Conservation (phyloP, 1,140 invertebrate genomes). For the Bombus pascuorum region DNA sequence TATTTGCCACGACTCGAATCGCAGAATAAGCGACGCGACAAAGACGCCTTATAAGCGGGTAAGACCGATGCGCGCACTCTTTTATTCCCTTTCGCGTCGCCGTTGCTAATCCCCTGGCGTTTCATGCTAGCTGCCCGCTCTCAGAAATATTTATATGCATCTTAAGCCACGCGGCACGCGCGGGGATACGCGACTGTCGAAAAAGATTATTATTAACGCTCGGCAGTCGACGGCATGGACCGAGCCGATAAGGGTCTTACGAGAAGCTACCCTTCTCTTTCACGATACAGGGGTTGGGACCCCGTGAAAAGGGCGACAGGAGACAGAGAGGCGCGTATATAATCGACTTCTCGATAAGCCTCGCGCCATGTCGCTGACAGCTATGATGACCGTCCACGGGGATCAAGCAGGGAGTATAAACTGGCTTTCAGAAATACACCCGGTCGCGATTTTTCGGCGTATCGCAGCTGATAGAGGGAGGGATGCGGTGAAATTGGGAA, state of each 20-base stretch:
- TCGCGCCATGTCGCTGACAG: constrained; percentile 42
- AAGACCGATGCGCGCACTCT: constrained; percentile 58
- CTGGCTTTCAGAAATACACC: neutral
- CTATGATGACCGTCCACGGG: constrained; percentile 56
- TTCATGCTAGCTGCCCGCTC: constrained; percentile 57
- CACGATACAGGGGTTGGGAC: constrained; percentile 32
- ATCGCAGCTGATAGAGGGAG: neutral
- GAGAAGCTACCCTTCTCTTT: constrained; percentile 34
- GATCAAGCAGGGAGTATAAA: constrained; percentile 32
- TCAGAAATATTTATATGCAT: constrained; percentile 72
- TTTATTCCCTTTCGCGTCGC: constrained; percentile 7
- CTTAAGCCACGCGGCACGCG: constrained; percentile 56
- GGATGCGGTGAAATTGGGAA: neutral
- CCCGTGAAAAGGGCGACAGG: constrained; percentile 55
- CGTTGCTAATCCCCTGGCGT: constrained; percentile 62
- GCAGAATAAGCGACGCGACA: constrained; percentile 46
- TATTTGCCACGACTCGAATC: neutral
- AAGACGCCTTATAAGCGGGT: constrained; percentile 19
- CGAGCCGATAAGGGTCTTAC: constrained; percentile 74
- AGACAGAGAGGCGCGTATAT: constrained; percentile 44
- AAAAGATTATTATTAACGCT: constrained; percentile 71
- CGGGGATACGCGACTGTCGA: constrained; percentile 51
- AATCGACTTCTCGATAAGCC: constrained; percentile 60
- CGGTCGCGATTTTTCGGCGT: neutral
- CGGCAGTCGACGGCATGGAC: constrained; percentile 63